These are phyloP conservation scores for Cynocephalus volans DNA, from an alignment of 2,113 vertebrate genomes.

Conservation along the genomic window DNA sequence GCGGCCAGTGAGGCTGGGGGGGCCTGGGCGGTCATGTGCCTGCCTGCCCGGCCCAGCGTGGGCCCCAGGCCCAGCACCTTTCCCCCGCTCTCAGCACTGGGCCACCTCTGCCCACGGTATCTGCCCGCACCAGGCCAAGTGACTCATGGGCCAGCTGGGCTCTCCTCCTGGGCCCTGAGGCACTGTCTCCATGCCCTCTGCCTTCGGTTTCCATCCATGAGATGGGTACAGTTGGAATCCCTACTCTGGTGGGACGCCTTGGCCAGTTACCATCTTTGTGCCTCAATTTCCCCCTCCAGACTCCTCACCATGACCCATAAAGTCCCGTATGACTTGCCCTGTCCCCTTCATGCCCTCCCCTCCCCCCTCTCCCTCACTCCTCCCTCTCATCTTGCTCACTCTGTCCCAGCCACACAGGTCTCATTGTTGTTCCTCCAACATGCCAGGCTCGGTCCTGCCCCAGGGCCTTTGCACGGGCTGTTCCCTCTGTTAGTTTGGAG, in stretches of 20 bases:
- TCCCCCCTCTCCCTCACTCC: no score
- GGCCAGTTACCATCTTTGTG: background rate
- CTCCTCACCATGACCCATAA: background rate
- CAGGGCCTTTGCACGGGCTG: background rate
- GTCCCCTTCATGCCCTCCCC: background rate
- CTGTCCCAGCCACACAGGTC: background rate
- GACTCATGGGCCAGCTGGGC: background rate
- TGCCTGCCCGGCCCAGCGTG: background rate
- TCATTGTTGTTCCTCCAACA: fast-evolving
- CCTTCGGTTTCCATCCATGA: background rate
- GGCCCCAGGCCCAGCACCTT: constrained; percentile 74
- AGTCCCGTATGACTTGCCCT: background rate
- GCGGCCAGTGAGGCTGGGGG: background rate
- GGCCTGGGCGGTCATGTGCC: constrained; percentile 45
- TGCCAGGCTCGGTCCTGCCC: background rate
- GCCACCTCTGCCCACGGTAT: background rate
- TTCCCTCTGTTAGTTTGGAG: background rate
- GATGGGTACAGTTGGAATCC: fast-evolving
- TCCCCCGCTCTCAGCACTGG: background rate
- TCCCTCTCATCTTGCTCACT: background rate
- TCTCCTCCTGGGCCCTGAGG: background rate
- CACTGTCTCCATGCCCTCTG: background rate
- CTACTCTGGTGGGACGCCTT: fast-evolving
- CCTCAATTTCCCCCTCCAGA: background rate
- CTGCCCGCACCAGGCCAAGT: background rate